Conservation (phyloP, 2,797 vertebrate species). For the Lacerta viridis region DNA sequence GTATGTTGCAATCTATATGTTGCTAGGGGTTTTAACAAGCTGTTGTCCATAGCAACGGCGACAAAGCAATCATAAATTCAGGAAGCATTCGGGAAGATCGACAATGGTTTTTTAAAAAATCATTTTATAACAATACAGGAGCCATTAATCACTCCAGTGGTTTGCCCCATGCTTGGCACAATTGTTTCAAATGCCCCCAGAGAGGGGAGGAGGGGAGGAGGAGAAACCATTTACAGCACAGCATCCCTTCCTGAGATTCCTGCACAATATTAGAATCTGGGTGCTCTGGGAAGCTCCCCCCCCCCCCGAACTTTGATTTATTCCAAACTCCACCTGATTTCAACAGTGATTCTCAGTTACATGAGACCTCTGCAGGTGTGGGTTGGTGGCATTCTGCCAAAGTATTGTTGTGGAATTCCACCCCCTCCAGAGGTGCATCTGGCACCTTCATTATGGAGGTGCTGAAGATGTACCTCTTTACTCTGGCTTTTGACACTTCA, state of each 20-base stretch:
- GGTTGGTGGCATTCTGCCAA: too few relatives aligned
- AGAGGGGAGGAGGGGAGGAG: neutral
- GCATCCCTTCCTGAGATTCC: conserved; percentile 14
- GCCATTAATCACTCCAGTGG: conserved; percentile 43
- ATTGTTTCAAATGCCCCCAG: conserved; percentile 58
- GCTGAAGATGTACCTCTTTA: too few relatives aligned
- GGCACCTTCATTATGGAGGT: too few relatives aligned
- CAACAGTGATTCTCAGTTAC: too few relatives aligned
- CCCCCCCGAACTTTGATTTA: neutral
- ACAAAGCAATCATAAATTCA: conserved; percentile 72
- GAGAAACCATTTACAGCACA: neutral
- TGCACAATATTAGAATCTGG: neutral
- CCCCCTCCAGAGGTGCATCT: too few relatives aligned
- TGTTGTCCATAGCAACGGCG: conserved; percentile 72
- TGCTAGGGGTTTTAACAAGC: conserved; percentile 73
- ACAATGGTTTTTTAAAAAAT: conserved; percentile 46
- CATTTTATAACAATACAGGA: conserved; percentile 59
- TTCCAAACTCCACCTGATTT: too few relatives aligned
- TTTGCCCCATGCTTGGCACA: conserved; percentile 40
- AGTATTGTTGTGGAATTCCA: too few relatives aligned
- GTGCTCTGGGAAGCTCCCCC: conserved; percentile 22
- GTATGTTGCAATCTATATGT: conserved; percentile 72
- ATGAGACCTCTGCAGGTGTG: neutral
- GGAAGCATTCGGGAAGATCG: conserved; percentile 64
- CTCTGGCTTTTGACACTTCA: too few relatives aligned